Conservation (phyloP, 2,888 invertebrate species). For the Criorhina ranunculi region DNA sequence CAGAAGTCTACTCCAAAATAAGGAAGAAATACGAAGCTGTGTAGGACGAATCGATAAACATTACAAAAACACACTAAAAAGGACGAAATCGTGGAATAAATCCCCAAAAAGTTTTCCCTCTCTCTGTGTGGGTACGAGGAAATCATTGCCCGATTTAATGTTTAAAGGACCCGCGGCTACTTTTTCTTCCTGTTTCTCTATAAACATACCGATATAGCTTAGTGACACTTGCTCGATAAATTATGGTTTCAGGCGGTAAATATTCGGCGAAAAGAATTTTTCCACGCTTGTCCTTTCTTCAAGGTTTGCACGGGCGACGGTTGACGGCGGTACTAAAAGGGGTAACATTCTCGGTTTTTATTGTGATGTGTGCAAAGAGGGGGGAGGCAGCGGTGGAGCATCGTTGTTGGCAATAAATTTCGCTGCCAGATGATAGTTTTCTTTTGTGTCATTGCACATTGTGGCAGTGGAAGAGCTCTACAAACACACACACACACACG, state of each 20-base stretch:
- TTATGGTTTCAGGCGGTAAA: constrained; percentile 72
- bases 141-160: constrained; percentile 62
- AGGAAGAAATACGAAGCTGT: constrained; percentile 35
- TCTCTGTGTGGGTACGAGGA: not conserved
- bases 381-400: constrained; percentile 21
- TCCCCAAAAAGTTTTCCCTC: constrained; percentile 49
- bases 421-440: constrained; percentile 74
- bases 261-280: constrained; percentile 71
- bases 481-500: no score
- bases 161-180: constrained; percentile 23
- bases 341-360: constrained; percentile 40
- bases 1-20: constrained; percentile 23
- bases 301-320: constrained; percentile 20
- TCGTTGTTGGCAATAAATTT: constrained; percentile 74
- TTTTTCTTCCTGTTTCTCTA: not conserved
- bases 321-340: not conserved
- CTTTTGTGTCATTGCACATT: constrained; percentile 75
- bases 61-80: constrained; percentile 45
- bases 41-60: constrained; percentile 52
- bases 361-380: constrained; percentile 28
- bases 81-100: constrained; percentile 59
- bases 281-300: constrained; percentile 52
- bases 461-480: constrained; percentile 31
- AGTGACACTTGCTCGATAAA: constrained; percentile 70
- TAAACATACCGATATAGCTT: constrained; percentile 40